phyloP scores from a whole-genome alignment of 2,113 vertebrate genomes.

The Copsychus sechellarum region DNA sequence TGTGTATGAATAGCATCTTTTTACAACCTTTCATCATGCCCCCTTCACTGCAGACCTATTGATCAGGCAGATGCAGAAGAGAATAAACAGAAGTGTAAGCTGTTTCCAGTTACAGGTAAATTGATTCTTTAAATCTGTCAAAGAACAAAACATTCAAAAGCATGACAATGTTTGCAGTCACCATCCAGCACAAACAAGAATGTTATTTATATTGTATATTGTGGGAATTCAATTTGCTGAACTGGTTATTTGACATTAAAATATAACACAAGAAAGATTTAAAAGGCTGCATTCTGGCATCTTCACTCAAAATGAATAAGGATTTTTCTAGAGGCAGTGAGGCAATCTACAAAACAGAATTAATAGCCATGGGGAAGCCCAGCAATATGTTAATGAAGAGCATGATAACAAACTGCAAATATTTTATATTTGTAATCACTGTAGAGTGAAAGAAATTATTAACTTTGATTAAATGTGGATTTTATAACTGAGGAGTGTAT shows the following conservation, averaged over 20 bases:
- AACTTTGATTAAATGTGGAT: neutral
- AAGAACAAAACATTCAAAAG: slow-evolving; percentile 11
- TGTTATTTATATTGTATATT: neutral
- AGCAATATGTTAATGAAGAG: neutral
- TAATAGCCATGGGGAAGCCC: neutral
- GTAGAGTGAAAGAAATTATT: slow-evolving; percentile 6
- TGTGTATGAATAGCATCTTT: neutral
- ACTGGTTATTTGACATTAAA: neutral
- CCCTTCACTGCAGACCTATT: neutral
- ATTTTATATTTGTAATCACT: neutral
- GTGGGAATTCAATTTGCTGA: neutral
- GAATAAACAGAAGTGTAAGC: neutral
- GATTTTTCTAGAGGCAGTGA: neutral
- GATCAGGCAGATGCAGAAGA: neutral
- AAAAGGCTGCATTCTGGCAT: neutral
- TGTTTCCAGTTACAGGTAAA: slow-evolving; percentile 7
- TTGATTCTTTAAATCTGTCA: slow-evolving; percentile 7
- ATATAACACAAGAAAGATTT: neutral
- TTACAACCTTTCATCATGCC: neutral
- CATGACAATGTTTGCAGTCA: neutral
- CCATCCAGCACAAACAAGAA: neutral
- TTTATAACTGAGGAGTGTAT: neutral
- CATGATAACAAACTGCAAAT: neutral
- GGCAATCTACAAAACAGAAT: neutral
- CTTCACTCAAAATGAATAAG: neutral